Evolutionary conservation across 2,888 invertebrate species (phyloP), one percentile per base, ranked within the genome.

Genomic region (Aporophyla lueneburgensis): DNA sequence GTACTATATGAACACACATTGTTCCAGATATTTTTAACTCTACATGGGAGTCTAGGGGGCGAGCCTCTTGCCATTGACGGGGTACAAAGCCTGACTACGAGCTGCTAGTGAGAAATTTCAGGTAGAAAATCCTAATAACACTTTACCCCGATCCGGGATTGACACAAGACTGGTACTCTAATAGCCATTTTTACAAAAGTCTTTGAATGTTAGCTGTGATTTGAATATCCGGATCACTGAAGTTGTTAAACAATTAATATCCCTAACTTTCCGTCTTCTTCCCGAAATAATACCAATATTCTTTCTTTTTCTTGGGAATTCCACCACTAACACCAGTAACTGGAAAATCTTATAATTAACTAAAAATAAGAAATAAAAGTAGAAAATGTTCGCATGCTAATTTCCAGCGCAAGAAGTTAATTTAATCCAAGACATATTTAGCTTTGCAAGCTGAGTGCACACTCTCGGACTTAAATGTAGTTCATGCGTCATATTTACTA

Each of bases 351-450:
- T 66, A 24, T 80, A 80, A 70, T 65, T 59, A 71, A 69, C 56
- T 71, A 49, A 59, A 74, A 81, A 76, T 62, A 76, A 80, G 24
- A 67, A 80, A 71, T 61, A 43, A 76, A 76, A 53, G 62, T 56
- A 5, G 40, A 67, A 69, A 76, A 14, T 58, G 61, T 67, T 68
- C n/a, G 46, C 61, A 62, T 68, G 27, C 75, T 66, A 54, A 71
- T 78, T 74, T 46, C 40, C 54, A 24, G 9, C 6, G 53, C 63
- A 40, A 21, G 51, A 71, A 58, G 62, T 61, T 76, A 76, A 76
- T 82, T 80, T 58, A 49, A 62, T 84, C 49, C 80, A 62, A 49
- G 80, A 72, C 53, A 66, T 72, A 74, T 82, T 83, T 80, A 75
- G 71, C 49, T 58, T 69, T 63, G 33, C 33, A 63, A 70, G 71